phyloP scores from a whole-genome alignment of 2,113 vertebrate genomes.

The Leptobrachium ailaonicum region DNA sequence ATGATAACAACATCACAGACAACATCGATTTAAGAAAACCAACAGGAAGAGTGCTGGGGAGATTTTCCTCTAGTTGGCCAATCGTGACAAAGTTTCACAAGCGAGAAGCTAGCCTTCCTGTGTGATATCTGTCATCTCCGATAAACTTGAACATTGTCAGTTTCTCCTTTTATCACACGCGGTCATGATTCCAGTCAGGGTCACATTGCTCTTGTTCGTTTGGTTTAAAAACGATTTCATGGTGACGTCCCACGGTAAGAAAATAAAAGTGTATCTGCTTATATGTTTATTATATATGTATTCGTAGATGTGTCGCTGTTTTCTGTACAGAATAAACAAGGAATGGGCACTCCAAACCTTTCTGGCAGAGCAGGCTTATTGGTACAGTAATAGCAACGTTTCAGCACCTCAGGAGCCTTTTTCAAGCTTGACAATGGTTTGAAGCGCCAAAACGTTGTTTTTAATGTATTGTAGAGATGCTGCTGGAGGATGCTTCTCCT shows the following conservation, averaged over 20 bases:
- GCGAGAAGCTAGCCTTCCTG: slow-evolving; percentile 17
- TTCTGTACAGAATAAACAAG: too few species aligned
- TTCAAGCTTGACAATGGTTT: too few species aligned
- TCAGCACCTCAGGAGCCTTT: too few species aligned
- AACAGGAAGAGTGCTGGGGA: slow-evolving; percentile 26
- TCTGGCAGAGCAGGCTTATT: too few species aligned
- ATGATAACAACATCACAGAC: not conserved
- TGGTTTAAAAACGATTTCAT: slow-evolving; percentile 40
- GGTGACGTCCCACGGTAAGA: slow-evolving; percentile 49
- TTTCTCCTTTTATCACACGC: not conserved
- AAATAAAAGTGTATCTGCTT: not conserved
- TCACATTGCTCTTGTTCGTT: slow-evolving; percentile 16
- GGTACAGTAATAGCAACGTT: too few species aligned
- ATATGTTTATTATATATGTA: too few species aligned
- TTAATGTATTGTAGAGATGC: too few species aligned
- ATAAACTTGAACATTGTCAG: slow-evolving; percentile 1
- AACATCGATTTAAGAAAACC: not conserved
- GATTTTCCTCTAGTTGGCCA: slow-evolving; percentile 7
- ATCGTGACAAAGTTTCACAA: slow-evolving; percentile 16
- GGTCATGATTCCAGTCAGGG: not conserved
- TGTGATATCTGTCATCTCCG: not conserved
- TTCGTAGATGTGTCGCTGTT: too few species aligned
- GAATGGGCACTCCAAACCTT: too few species aligned
- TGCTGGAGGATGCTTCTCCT: too few species aligned
- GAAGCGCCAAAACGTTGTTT: too few species aligned